A percentile compares a stretch with the other conserved stretches of the same genome.
phyloP scores from a whole-genome alignment of 2,888 invertebrate genomes.

The Eremobia ochroleuca region DNA sequence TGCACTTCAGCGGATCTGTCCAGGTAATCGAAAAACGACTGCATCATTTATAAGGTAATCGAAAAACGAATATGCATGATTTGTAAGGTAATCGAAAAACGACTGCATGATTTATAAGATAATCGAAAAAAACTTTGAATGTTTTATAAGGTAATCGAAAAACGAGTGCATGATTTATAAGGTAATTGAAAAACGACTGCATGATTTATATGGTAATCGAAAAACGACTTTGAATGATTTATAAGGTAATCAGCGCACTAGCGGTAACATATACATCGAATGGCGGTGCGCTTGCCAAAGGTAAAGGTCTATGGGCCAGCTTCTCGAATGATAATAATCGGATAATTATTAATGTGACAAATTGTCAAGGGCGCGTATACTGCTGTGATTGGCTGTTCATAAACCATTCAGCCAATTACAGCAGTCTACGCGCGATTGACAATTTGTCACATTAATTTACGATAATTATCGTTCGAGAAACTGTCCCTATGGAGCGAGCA shows the following conservation, averaged over 20 bases:
- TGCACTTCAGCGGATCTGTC: slow-evolving; percentile 12
- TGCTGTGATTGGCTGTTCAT: neutral
- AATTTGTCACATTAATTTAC: neutral
- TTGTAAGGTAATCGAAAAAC: too few relatives aligned
- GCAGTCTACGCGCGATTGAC: neutral
- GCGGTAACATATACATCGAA: slow-evolving; percentile 51
- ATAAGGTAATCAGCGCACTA: slow-evolving; percentile 12
- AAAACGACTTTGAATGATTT: neutral
- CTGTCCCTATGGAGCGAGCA: neutral
- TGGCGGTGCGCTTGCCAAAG: slow-evolving; percentile 19
- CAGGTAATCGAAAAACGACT: neutral
- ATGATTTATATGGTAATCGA: neutral
- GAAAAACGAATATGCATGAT: too few relatives aligned
- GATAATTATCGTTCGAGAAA: neutral
- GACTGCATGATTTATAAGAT: too few relatives aligned
- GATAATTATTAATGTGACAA: neutral
- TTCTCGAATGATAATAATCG: neutral
- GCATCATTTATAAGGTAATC: neutral
- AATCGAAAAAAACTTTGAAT: too few relatives aligned
- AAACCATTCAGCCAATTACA: neutral
- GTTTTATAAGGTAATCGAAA: neutral
- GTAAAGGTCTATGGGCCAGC: neutral
- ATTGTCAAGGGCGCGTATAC: neutral
- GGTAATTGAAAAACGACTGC: neutral
- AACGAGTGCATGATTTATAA: neutral